Conservation (phyloP, 2,797 vertebrate genomes). For the Poecilia wingei region DNA sequence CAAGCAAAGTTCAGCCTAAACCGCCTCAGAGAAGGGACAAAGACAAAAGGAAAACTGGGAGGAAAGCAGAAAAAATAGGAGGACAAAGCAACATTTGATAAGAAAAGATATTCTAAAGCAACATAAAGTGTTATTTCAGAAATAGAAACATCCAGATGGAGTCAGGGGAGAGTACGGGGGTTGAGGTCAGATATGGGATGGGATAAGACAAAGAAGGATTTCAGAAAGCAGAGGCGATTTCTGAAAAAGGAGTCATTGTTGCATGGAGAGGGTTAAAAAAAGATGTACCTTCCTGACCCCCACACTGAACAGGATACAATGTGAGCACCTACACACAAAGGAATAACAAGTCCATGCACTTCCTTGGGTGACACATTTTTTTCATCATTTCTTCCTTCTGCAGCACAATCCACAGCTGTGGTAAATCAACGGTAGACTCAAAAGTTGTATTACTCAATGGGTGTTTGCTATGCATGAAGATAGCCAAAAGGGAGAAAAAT, state of each 20-base stretch:
- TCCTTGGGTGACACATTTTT: background rate
- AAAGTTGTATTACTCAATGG: background rate
- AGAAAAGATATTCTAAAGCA: conserved; percentile 4
- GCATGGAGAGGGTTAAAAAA: conserved; percentile 32
- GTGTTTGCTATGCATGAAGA: background rate
- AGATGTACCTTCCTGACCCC: conserved; percentile 31
- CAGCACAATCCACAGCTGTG: background rate
- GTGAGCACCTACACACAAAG: background rate
- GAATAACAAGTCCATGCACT: background rate
- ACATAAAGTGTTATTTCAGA: background rate
- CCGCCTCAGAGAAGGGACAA: conserved; percentile 27
- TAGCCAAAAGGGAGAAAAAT: background rate
- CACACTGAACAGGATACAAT: conserved; percentile 33
- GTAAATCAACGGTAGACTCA: background rate
- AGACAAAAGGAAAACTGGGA: conserved; percentile 21
- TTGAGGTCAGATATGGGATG: conserved; percentile 14
- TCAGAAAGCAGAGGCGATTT: conserved; percentile 28
- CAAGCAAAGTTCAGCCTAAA: conserved; percentile 54
- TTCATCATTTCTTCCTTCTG: background rate
- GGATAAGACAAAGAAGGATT: conserved; percentile 26
- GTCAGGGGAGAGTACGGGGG: conserved; percentile 20
- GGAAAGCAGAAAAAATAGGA: background rate
- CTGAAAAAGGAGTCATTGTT: conserved; percentile 44
- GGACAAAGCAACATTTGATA: background rate
- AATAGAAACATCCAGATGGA: conserved; percentile 26